These are phyloP conservation scores for Yponomeuta cagnagella DNA, from an alignment of 2,888 invertebrate genomes.

Conservation along the genomic window DNA sequence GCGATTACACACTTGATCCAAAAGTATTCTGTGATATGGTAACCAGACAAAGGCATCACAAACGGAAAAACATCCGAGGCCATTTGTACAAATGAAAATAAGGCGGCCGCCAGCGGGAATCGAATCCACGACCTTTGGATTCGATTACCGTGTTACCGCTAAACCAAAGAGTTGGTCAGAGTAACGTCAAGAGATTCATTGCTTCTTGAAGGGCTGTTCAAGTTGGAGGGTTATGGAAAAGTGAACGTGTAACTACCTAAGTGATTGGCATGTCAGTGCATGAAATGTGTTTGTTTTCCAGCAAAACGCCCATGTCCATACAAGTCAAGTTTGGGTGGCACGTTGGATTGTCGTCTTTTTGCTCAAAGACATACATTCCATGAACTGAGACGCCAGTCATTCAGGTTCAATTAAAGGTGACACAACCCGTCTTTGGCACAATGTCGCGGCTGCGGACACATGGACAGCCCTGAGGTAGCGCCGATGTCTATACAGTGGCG, in stretches of 20 bases:
- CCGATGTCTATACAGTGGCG: slow-evolving; percentile 67
- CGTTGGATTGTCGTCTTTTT: not conserved
- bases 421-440: not conserved
- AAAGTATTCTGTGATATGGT: too few relatives aligned
- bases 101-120: too few relatives aligned
- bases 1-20: not conserved
- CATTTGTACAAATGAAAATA: too few relatives aligned
- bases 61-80: too few relatives aligned
- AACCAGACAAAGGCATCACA: too few relatives aligned
- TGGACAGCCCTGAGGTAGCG: slow-evolving; percentile 60
- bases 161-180: too few relatives aligned
- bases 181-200: too few relatives aligned
- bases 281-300: too few relatives aligned
- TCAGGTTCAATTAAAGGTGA: slow-evolving; percentile 3
- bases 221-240: not conserved
- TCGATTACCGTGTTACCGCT: too few relatives aligned
- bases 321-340: not conserved
- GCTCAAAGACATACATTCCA: not conserved
- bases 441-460: slow-evolving; percentile 19
- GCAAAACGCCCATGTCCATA: too few relatives aligned
- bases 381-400: not conserved
- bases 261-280: too few relatives aligned
- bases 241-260: not conserved
- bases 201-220: not conserved
- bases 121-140: too few relatives aligned